Base-by-base conservation (phyloP, 1,140 invertebrate genomes). In the Macrobrachium nipponense region DNA sequence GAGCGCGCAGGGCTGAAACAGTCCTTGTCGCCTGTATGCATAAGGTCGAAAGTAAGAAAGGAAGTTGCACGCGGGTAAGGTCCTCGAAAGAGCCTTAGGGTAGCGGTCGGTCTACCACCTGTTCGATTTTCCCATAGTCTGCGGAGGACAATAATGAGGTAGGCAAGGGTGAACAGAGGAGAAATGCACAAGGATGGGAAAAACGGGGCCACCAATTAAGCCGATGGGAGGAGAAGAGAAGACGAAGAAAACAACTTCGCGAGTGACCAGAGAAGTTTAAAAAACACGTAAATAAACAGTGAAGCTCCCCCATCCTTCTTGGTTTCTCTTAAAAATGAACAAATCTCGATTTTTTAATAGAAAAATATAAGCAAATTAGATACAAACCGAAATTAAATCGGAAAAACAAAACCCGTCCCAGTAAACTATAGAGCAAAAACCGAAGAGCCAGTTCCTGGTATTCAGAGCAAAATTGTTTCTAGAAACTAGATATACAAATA, bases 121-220 rank as follows among this genome's bases (percentile, higher is more conserved):
- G 77, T 80, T 66, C 61, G 77, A 80, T 80, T 80, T 80, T 80
- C 77, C 77, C 77, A 80, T 80, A 80, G 77, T 80, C 77, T 80
- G 60, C n/a, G 77, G 77, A 62, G 60, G n/a, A 23, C 60, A n/a
- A 62, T 58, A 78, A 78, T 78, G 76, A 78, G 76, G 76, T 78
- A 61, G 51, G 76, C 76, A 61, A 60, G 76, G 51, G 59, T 27
- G 58, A 59, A 27, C 20, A 20, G n/a, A 20, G 51, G 76, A 59
- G 76, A 20, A 60, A 78, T 44, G 76, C 14, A n/a, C 36, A 44
- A 17, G 20, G 58, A 76, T 76, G 43, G 14, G 58, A 27, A 60
- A 60, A 61, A 78, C 36, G 76, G 60, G 58, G 20, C 43, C 17
- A 78, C 23, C 51, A 51, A 51, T 51, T 51, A 51, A 51, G 51